Conservation (phyloP, 2,888 invertebrate species). For the Gortyna flavago region DNA sequence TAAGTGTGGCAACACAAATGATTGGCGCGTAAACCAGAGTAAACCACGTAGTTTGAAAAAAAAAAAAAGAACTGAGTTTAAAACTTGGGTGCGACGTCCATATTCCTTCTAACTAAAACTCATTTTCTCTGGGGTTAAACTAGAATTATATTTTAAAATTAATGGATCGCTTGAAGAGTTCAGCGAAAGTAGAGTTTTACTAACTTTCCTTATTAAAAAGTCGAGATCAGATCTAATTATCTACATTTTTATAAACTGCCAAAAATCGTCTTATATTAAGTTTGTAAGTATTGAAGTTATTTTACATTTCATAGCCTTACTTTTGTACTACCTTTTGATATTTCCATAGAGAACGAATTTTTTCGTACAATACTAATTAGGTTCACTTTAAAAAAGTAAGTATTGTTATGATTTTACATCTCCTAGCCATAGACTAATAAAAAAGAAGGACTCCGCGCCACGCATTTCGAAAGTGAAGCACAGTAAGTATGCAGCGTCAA, state of each 20-base stretch:
- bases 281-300: no score
- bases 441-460: no score
- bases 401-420: no score
- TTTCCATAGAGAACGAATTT: not conserved
- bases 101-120: slow-evolving; percentile 36
- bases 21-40: slow-evolving; percentile 18
- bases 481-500: no score
- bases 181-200: not conserved
- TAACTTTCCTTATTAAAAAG: not conserved
- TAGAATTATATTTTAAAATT: not conserved
- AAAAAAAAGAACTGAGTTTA: slow-evolving; percentile 11
- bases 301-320: no score
- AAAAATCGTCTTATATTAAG: no score
- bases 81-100: not conserved
- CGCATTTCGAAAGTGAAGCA: no score
- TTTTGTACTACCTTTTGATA: no score
- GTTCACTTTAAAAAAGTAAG: not conserved
- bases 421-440: no score
- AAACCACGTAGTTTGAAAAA: slow-evolving; percentile 11
- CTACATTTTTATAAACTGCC: no score
- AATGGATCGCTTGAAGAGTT: not conserved
- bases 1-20: slow-evolving; percentile 53
- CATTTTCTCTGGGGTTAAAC: not conserved
- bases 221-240: not conserved
- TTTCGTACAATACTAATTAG: not conserved